Conservation (phyloP, 2,888 invertebrate genomes). For the Drosophila lacicola region DNA sequence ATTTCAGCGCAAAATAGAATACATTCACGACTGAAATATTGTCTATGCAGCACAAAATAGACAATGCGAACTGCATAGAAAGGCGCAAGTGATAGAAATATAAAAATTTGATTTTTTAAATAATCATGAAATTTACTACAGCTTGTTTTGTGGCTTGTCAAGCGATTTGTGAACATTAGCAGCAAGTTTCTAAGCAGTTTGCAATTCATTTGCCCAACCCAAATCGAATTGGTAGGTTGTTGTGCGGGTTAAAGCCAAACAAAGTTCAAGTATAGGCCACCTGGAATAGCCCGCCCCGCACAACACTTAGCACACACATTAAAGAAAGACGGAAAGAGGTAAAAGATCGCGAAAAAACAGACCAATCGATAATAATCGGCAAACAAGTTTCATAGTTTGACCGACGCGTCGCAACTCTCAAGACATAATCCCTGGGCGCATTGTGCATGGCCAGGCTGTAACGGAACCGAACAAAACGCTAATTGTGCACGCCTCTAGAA, state of each 20-base stretch:
- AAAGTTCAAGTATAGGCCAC: constrained; percentile 63
- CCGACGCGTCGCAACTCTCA: constrained; percentile 27
- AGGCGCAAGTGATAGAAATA: not conserved
- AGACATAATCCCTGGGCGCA: constrained; percentile 73
- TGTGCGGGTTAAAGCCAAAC: constrained; percentile 20
- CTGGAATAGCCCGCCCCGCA: constrained; percentile 46
- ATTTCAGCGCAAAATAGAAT: not conserved
- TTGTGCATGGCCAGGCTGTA: constrained; percentile 60
- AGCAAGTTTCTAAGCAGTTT: constrained; percentile 65
- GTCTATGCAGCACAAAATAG: not conserved
- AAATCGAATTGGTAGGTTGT: constrained; percentile 32
- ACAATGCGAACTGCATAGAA: constrained; percentile 18
- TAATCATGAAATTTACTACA: not conserved
- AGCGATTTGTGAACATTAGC: constrained; percentile 30
- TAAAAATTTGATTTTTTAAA: not conserved
- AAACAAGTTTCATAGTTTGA: constrained; percentile 70
- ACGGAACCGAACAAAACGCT: constrained; percentile 76
- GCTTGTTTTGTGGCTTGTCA: not conserved
- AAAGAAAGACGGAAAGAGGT: constrained; percentile 25
- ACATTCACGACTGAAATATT: not conserved
- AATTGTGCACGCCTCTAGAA: constrained; percentile 79
- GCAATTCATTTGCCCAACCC: constrained; percentile 56
- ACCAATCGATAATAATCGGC: constrained; percentile 70
- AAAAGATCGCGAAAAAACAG: constrained; percentile 44
- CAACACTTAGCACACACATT: constrained; percentile 49